Evolutionary conservation across 2,888 invertebrate species (phyloP).

Genomic region (Thysanoteuthis rhombus): DNA sequence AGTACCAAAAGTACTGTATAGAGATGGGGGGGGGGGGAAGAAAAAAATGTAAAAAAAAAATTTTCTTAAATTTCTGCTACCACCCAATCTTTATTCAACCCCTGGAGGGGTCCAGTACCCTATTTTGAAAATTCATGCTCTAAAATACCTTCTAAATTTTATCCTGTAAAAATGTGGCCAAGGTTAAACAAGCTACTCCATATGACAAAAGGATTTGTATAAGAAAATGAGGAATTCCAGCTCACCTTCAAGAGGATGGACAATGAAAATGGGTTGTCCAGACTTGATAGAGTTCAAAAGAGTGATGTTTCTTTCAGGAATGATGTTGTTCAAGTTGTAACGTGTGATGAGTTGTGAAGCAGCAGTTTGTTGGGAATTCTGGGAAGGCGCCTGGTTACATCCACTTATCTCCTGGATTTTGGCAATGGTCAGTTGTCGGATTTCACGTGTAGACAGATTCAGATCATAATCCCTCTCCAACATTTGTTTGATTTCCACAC

Average conservation of each 20-base stretch:
- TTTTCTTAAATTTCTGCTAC: no score
- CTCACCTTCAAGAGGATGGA: slow-evolving; percentile 67
- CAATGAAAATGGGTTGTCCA: slow-evolving; percentile 56
- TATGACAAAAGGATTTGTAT: no score
- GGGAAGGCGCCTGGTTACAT: neutral
- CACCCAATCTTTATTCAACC: no score
- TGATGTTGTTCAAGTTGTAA: slow-evolving; percentile 69
- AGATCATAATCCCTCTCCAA: slow-evolving; percentile 92
- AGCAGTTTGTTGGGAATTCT: neutral
- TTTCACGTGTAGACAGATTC: slow-evolving; percentile 89
- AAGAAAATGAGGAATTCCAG: neutral
- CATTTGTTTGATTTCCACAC: slow-evolving; percentile 97
- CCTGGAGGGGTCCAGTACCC: no score
- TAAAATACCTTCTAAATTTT: no score
- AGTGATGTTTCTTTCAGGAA: slow-evolving; percentile 80
- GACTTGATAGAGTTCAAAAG: slow-evolving; percentile 64
- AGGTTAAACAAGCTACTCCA: no score
- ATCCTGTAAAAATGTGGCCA: no score
- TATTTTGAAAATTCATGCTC: no score
- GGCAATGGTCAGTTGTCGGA: slow-evolving; percentile 73
- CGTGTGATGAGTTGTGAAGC: slow-evolving; percentile 32
- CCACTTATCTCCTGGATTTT: slow-evolving; percentile 46
- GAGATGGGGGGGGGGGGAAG: no score
- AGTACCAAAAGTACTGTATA: no score
- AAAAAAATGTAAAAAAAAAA: no score